phyloP scores from a whole-genome alignment of 2,797 vertebrate species.

The Rachycentron canadum region DNA sequence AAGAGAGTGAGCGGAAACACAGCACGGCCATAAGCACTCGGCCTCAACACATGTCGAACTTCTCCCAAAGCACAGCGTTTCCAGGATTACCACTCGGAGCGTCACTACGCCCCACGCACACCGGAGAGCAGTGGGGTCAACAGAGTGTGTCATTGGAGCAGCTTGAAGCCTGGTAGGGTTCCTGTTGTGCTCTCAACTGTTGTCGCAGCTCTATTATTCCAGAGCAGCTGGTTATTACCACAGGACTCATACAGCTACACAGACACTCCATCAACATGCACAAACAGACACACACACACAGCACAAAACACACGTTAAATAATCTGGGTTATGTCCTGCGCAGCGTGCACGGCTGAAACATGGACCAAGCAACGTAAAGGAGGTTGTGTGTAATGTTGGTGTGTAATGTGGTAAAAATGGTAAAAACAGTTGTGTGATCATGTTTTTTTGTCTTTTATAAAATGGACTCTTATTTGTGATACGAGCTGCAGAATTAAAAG shows the following conservation, averaged over 20 bases:
- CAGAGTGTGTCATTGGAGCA: slow-evolving; percentile 52
- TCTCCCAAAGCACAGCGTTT: not conserved
- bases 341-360: not conserved
- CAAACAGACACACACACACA: not conserved
- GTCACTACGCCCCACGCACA: slow-evolving; percentile 19
- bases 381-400: not conserved
- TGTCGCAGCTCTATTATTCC: slow-evolving; percentile 44
- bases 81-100: slow-evolving; percentile 3
- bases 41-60: not conserved
- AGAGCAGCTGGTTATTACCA: slow-evolving; percentile 54
- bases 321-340: not conserved
- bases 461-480: not conserved
- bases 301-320: not conserved
- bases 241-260: slow-evolving; percentile 10
- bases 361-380: not conserved
- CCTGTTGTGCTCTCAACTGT: slow-evolving; percentile 45
- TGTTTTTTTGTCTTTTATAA: not conserved
- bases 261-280: slow-evolving; percentile 28
- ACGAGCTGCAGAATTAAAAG: not conserved
- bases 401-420: not conserved
- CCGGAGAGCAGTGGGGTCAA: slow-evolving; percentile 42
- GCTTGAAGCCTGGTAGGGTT: slow-evolving; percentile 51
- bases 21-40: not conserved
- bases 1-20: not conserved
- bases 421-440: not conserved